Conservation (phyloP, 2,888 invertebrate species). For the Agrotis exclamationis region DNA sequence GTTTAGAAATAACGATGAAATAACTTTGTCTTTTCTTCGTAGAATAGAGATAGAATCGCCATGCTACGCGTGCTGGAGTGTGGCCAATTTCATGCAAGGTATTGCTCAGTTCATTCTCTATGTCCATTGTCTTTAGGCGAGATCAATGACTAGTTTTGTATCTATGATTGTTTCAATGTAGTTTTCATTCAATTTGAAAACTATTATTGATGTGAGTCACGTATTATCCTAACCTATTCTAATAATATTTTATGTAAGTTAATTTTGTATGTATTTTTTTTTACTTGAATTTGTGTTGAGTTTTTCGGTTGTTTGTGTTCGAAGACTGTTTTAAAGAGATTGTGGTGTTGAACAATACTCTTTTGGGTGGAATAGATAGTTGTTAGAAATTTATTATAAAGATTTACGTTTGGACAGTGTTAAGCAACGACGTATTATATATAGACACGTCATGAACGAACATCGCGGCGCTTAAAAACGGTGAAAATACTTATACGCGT, state of each 20-base stretch:
- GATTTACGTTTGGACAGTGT: background rate
- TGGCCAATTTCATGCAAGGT: no score
- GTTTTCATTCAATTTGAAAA: conserved; percentile 84
- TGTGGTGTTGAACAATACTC: conserved; percentile 70
- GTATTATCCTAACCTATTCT: conserved; percentile 44
- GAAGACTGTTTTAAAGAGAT: conserved; percentile 74
- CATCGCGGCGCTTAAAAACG: no score
- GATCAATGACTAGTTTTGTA: conserved; percentile 62
- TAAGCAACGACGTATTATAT: no score
- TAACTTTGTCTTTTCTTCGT: no score
- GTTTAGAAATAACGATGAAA: no score
- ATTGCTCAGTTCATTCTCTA: no score
- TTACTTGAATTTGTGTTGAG: conserved; percentile 59
- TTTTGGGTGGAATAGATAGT: conserved; percentile 12
- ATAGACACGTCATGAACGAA: no score
- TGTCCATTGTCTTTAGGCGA: background rate
- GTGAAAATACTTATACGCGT: no score
- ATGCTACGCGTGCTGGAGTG: no score
- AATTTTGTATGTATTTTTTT: conserved; percentile 57
- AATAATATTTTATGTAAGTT: conserved; percentile 64
- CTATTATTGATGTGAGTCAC: conserved; percentile 78
- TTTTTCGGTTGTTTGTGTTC: conserved; percentile 66
- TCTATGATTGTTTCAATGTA: conserved; percentile 77
- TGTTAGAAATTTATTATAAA: conserved; percentile 18
- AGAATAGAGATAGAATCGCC: no score